Evolutionary conservation across 2,888 invertebrate species (phyloP).

Genomic region (Cephus rjabovi): DNA sequence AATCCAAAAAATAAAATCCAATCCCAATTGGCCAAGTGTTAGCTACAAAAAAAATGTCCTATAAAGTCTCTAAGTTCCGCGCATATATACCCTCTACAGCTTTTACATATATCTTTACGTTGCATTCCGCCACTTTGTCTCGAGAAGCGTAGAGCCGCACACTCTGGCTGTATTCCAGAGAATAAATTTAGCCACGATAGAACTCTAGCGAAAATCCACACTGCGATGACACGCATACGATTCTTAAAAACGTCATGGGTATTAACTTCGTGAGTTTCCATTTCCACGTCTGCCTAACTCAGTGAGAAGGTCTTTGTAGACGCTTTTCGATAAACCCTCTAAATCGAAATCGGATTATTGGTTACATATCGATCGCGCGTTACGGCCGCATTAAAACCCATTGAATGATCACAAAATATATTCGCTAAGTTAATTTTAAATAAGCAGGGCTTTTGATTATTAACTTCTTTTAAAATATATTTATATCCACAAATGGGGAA

Average conservation of each 20-base stretch:
- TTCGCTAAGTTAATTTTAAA: neutral
- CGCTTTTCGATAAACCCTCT: neutral
- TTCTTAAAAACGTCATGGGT: neutral
- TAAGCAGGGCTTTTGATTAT: neutral
- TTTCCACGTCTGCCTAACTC: neutral
- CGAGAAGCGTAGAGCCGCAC: neutral
- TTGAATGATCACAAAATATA: neutral
- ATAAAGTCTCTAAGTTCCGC: neutral
- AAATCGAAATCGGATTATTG: neutral
- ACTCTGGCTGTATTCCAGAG: constrained; percentile 1
- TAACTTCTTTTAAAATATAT: neutral
- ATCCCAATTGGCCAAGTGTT: neutral
- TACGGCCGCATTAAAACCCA: neutral
- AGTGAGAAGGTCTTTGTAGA: neutral
- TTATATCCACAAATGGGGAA: neutral
- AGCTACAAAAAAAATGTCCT: neutral
- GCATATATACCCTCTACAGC: neutral
- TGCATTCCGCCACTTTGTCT: neutral
- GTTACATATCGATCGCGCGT: neutral
- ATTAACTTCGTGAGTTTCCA: neutral
- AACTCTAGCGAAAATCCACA: neutral
- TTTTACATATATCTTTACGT: neutral
- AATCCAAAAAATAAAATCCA: no score
- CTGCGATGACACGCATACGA: neutral
- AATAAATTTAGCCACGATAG: constrained; percentile 3